Conservation (phyloP, 2,888 invertebrate genomes). For the Cyclophora punctaria region DNA sequence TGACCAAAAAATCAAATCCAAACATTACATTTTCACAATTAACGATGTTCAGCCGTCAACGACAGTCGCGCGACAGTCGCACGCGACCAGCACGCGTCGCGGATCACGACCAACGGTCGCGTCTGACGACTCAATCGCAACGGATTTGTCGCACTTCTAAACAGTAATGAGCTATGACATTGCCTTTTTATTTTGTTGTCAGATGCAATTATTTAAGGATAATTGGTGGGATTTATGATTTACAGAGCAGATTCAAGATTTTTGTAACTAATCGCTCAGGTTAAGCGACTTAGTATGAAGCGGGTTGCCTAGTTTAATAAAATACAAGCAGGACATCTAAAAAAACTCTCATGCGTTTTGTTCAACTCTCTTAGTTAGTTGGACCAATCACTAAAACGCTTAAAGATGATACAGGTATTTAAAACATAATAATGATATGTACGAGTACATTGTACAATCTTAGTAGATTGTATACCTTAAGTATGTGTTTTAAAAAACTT, state of each 20-base stretch:
- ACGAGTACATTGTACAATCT: too few relatives aligned
- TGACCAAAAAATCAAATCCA: conserved; percentile 17
- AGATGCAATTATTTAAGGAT: conserved; percentile 16
- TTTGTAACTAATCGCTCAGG: too few relatives aligned
- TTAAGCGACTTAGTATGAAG: too few relatives aligned
- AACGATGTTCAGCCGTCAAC: conserved; percentile 37
- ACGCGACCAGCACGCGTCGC: conserved; percentile 44
- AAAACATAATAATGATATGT: too few relatives aligned
- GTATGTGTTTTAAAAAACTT: not conserved
- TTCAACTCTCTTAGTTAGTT: too few relatives aligned
- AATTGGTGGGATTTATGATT: not conserved
- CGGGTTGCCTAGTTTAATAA: too few relatives aligned
- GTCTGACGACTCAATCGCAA: conserved; percentile 48
- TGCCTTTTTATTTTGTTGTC: conserved; percentile 39
- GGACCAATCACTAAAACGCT: too few relatives aligned
- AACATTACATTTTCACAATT: conserved; percentile 35
- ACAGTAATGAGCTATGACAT: conserved; percentile 60
- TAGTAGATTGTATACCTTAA: too few relatives aligned
- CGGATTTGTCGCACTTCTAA: conserved; percentile 39
- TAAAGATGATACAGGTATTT: too few relatives aligned
- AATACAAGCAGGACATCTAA: too few relatives aligned
- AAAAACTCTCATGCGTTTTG: too few relatives aligned
- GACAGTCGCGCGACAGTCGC: conserved; percentile 33
- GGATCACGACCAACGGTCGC: conserved; percentile 50
- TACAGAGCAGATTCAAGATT: too few relatives aligned